phyloP scores from a whole-genome alignment of 2,797 vertebrate genomes.

The Anableps anableps region DNA sequence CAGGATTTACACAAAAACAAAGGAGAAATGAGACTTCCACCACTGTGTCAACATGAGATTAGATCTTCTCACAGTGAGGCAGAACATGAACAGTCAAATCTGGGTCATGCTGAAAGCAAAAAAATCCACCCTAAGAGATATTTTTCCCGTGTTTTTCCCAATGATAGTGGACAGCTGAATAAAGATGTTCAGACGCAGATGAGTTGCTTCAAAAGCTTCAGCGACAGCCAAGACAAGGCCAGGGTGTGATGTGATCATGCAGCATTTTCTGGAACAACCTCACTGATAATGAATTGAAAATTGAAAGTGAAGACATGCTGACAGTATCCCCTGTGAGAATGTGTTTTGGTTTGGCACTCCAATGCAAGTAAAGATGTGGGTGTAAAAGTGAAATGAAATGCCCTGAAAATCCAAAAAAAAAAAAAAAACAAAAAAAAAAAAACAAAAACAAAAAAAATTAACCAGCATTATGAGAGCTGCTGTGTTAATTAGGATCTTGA shows the following conservation, averaged over 20 bases:
- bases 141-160: constrained; percentile 33
- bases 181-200: constrained; percentile 39
- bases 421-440: constrained; percentile 32
- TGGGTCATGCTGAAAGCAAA: constrained; percentile 49
- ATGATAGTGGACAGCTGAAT: constrained; percentile 52
- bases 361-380: constrained; percentile 44
- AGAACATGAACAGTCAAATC: constrained; percentile 54
- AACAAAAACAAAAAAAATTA: neutral
- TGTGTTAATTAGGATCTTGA: constrained; percentile 3
- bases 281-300: constrained; percentile 44
- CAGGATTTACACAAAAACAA: constrained; percentile 65
- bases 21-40: constrained; percentile 50
- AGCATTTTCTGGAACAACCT: constrained; percentile 54
- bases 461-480: neutral
- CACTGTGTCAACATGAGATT: constrained; percentile 50
- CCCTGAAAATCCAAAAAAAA: constrained; percentile 50
- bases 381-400: constrained; percentile 48
- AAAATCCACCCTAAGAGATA: constrained; percentile 48
- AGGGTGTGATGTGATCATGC: constrained; percentile 43
- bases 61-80: constrained; percentile 44
- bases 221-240: constrained; percentile 23
- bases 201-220: constrained; percentile 43
- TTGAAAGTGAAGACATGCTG: constrained; percentile 31
- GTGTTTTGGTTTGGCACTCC: constrained; percentile 14
- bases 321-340: constrained; percentile 27